phyloP scores from a whole-genome alignment of 2,888 invertebrate genomes.

The Troilus luridus region DNA sequence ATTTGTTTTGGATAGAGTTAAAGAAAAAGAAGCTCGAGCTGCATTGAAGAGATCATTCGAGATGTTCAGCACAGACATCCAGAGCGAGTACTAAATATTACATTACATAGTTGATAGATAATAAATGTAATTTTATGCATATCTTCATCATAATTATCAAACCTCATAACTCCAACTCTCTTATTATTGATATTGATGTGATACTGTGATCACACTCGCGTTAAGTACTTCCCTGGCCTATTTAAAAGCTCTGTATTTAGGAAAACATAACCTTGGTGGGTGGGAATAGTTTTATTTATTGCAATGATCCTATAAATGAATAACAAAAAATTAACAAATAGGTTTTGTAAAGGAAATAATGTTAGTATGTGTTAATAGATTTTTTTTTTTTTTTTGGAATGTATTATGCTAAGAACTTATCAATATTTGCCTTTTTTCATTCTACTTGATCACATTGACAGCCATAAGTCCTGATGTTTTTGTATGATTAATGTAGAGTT shows the following conservation, averaged over 20 bases:
- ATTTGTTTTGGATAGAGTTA: conserved; percentile 48
- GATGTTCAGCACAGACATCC: conserved; percentile 47
- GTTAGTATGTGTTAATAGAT: no score
- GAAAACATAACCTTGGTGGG: not conserved
- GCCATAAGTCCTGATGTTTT: not conserved
- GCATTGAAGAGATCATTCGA: conserved; percentile 49
- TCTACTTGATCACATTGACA: no score
- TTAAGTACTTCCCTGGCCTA: conserved; percentile 18
- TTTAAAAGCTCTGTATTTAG: not conserved
- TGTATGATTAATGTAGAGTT: not conserved
- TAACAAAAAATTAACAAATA: not conserved
- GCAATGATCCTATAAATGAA: not conserved
- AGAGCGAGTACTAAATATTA: conserved; percentile 47
- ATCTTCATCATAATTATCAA: conserved; percentile 41
- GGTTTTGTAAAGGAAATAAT: not conserved
- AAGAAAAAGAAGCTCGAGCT: conserved; percentile 49
- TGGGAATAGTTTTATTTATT: not conserved
- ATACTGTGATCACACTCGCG: not conserved
- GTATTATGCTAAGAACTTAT: not conserved
- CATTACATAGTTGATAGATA: conserved; percentile 42
- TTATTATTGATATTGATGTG: not conserved
- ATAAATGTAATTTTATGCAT: conserved; percentile 40
- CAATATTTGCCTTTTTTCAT: no score
- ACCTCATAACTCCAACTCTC: conserved; percentile 22
- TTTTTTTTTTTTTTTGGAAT: no score